Conservation (phyloP, 2,888 invertebrate genomes). For the Troglohyphantes excavatus region DNA sequence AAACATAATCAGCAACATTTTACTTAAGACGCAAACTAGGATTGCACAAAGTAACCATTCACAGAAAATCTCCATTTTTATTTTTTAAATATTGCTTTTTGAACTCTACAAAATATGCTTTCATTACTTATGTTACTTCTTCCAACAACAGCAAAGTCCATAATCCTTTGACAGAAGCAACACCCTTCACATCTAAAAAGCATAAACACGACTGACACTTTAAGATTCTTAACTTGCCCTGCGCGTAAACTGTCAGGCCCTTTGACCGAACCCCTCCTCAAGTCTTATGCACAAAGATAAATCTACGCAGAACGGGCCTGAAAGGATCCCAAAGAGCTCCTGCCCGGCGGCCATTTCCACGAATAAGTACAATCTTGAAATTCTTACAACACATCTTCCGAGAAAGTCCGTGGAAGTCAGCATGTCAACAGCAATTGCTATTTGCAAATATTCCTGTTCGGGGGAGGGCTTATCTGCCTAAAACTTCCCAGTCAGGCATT, state of each 20-base stretch:
- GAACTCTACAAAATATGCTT: neutral
- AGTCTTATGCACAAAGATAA: conserved; percentile 54
- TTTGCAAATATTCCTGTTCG: conserved; percentile 69
- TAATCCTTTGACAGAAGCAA: conserved; percentile 51
- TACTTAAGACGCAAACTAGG: too few relatives aligned
- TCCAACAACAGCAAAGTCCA: conserved; percentile 36
- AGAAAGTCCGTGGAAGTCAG: conserved; percentile 72
- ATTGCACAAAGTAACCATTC: too few relatives aligned
- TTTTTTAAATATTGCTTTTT: too few relatives aligned
- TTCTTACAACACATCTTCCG: conserved; percentile 67
- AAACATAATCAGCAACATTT: too few relatives aligned
- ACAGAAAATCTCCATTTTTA: too few relatives aligned
- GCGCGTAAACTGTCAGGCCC: conserved; percentile 72
- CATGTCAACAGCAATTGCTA: conserved; percentile 76
- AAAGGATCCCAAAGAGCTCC: conserved; percentile 8
- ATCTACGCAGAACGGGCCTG: conserved; percentile 60
- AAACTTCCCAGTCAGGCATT: conserved; percentile 32
- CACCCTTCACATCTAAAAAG: conserved; percentile 35
- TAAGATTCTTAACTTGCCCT: conserved; percentile 72
- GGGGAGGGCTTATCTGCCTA: conserved; percentile 58
- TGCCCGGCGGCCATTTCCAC: conserved; percentile 48
- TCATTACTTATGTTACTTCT: neutral
- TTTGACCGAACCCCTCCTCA: conserved; percentile 47
- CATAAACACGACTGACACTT: conserved; percentile 70
- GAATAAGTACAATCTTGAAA: conserved; percentile 57